Evolutionary conservation across 2,113 vertebrate genomes (phyloP).

Genomic region (Nycticebus coucang): DNA sequence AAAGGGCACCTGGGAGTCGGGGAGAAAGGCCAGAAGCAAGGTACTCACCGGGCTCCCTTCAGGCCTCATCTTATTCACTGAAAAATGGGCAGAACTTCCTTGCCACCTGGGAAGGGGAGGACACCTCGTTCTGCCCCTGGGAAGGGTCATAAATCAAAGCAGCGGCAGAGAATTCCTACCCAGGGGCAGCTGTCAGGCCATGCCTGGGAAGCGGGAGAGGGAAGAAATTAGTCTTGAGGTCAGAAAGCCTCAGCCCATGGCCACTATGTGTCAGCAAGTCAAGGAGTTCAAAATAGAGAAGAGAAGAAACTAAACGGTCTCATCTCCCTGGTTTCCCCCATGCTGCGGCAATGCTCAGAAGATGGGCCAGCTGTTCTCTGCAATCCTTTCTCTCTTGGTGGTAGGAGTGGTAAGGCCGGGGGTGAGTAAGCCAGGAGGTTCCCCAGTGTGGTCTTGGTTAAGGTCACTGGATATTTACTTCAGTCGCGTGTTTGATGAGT

Average conservation of each 20-base stretch:
- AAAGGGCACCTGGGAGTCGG: rapidly evolving
- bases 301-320: not conserved
- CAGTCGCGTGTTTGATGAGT: not conserved
- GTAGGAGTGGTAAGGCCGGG: not conserved
- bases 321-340: not conserved
- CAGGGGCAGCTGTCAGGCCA: not conserved
- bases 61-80: not conserved
- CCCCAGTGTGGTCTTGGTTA: not conserved
- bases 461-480: not conserved
- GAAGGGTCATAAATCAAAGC: not conserved
- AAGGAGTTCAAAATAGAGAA: not conserved
- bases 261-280: not conserved
- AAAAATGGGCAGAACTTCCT: not conserved
- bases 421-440: not conserved
- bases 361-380: not conserved
- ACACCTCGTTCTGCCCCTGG: not conserved
- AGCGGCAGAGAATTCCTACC: not conserved
- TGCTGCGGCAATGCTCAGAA: rapidly evolving
- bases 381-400: not conserved
- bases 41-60: too few relatives aligned
- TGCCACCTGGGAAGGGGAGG: not conserved
- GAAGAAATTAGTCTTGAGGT: not conserved
- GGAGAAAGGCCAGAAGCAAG: not conserved
- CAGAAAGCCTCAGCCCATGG: not conserved
- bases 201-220: not conserved